phyloP scores from a whole-genome alignment of 2,888 invertebrate species.

The Mythimna vitellina region DNA sequence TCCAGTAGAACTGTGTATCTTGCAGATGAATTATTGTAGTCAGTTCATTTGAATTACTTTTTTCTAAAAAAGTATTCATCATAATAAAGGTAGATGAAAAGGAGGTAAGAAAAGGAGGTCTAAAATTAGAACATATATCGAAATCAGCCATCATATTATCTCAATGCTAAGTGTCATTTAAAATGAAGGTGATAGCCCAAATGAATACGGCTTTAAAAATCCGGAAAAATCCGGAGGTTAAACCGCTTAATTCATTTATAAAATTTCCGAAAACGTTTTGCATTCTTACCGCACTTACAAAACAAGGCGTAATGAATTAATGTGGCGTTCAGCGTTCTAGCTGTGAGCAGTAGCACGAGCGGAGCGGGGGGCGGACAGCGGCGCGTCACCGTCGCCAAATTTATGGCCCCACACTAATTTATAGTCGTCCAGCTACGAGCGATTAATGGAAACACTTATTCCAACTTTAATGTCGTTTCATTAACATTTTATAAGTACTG shows the following conservation, averaged over 20 bases:
- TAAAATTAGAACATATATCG: too few relatives aligned
- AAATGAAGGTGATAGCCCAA: not conserved
- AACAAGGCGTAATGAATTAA: slow-evolving; percentile 66
- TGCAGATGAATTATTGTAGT: not conserved
- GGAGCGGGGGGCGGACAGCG: slow-evolving; percentile 72
- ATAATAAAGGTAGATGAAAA: too few relatives aligned
- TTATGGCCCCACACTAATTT: slow-evolving; percentile 84
- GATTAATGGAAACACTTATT: slow-evolving; percentile 82
- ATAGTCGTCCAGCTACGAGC: slow-evolving; percentile 73
- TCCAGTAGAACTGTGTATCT: slow-evolving; percentile 46
- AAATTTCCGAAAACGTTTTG: slow-evolving; percentile 51
- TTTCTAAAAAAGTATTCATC: not conserved
- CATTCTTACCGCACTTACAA: slow-evolving; percentile 59
- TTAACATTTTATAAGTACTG: slow-evolving; percentile 53
- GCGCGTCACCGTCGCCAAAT: slow-evolving; percentile 77
- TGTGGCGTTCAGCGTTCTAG: slow-evolving; percentile 62
- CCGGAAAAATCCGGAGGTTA: not conserved
- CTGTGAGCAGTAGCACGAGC: slow-evolving; percentile 59
- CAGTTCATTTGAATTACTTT: not conserved
- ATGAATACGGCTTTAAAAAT: not conserved
- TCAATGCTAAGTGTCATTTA: not conserved
- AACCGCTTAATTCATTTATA: slow-evolving; percentile 37
- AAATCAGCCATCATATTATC: not conserved
- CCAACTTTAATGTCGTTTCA: slow-evolving; percentile 70
- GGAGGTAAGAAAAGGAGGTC: not conserved